These are phyloP conservation scores for Athene noctua DNA, from an alignment of 2,113 vertebrate genomes.

Conservation along the genomic window DNA sequence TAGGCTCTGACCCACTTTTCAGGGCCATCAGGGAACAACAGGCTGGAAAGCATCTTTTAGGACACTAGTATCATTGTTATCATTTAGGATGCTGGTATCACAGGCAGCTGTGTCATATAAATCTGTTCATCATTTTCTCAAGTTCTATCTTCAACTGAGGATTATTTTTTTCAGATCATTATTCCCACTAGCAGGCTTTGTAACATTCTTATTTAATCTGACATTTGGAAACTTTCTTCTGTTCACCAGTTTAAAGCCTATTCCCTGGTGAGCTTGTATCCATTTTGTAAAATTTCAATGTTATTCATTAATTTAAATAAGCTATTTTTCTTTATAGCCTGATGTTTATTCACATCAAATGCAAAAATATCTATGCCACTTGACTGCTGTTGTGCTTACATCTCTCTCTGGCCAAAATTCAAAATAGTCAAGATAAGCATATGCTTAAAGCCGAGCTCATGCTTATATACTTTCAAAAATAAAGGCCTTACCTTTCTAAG, in stretches of 20 bases:
- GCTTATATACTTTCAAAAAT: neutral
- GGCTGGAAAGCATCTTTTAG: neutral
- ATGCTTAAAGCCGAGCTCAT: neutral
- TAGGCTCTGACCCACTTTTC: neutral
- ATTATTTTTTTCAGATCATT: neutral
- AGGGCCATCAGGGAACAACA: neutral
- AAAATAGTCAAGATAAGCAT: neutral
- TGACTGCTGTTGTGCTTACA: neutral
- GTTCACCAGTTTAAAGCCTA: neutral
- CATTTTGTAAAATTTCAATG: neutral
- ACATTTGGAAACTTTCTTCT: neutral
- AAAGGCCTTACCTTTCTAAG: neutral
- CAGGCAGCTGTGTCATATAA: neutral
- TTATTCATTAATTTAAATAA: neutral
- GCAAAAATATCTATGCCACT: neutral
- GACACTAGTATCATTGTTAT: neutral
- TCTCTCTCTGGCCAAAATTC: neutral
- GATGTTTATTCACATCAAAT: neutral
- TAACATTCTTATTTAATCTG: neutral
- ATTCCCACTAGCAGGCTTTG: neutral
- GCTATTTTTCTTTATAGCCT: neutral
- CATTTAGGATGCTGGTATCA: neutral
- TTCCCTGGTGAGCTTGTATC: neutral
- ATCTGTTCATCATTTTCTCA: neutral
- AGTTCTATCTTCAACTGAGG: neutral